Conservation (phyloP, 2,888 invertebrate species). For the Malacosoma neustria region DNA sequence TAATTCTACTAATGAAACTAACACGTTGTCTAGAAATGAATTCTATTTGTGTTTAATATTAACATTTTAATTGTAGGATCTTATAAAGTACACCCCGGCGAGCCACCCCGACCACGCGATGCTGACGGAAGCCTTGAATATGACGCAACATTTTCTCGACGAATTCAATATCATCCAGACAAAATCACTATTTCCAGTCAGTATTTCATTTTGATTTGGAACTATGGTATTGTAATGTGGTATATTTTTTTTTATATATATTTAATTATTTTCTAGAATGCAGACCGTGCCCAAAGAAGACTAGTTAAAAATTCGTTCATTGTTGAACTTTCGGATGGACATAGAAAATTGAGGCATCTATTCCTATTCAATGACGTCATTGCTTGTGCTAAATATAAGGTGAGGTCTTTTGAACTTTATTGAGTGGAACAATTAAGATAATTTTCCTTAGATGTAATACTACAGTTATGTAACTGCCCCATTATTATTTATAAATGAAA, state of each 20-base stretch:
- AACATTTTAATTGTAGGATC: conserved; percentile 70
- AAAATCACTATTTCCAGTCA: conserved; percentile 87
- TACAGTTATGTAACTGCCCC: too few relatives aligned
- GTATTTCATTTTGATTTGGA: conserved; percentile 18
- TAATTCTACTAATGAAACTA: too few relatives aligned
- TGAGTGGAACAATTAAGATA: too few relatives aligned
- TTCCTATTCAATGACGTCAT: conserved; percentile 96
- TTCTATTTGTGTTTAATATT: conserved; percentile 10
- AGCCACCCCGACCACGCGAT: conserved; percentile 87
- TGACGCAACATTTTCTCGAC: conserved; percentile 92
- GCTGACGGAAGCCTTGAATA: conserved; percentile 84
- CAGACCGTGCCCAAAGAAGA: conserved; percentile 87
- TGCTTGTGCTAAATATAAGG: conserved; percentile 95
- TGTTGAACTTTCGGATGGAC: conserved; percentile 91
- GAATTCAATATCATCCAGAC: conserved; percentile 92
- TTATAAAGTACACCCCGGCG: conserved; percentile 85
- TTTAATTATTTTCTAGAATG: conserved; percentile 66
- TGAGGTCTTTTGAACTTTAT: conserved; percentile 23
- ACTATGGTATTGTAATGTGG: conserved; percentile 1
- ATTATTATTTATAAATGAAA: too few relatives aligned
- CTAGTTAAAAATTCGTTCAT: conserved; percentile 96
- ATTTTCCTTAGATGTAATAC: too few relatives aligned
- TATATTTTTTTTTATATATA: background rate
- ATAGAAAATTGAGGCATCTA: conserved; percentile 92
- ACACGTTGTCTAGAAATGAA: too few relatives aligned